phyloP scores from a whole-genome alignment of 2,113 vertebrate species.

The Sebastes schlegelii region DNA sequence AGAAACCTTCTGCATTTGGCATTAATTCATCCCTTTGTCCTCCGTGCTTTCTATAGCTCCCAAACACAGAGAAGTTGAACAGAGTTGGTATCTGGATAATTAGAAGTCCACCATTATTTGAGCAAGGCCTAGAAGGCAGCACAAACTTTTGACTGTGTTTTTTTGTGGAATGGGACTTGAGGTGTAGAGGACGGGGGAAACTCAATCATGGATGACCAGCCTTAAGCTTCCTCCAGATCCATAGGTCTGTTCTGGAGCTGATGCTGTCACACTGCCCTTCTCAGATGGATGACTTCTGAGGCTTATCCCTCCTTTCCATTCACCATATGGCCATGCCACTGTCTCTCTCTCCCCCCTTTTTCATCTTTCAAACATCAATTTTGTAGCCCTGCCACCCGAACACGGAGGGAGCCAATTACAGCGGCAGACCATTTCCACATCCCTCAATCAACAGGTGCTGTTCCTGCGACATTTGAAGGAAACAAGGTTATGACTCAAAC shows the following conservation, averaged over 20 bases:
- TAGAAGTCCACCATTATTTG: background rate
- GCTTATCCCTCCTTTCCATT: constrained; percentile 60
- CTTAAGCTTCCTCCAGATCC: constrained; percentile 43
- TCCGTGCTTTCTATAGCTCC: constrained; percentile 8
- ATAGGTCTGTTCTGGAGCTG: constrained; percentile 26
- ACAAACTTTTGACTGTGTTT: constrained; percentile 9
- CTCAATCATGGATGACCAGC: constrained; percentile 48
- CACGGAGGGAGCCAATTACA: constrained; percentile 68
- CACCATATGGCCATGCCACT: constrained; percentile 6
- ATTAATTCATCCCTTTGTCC: constrained; percentile 27
- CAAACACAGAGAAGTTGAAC: constrained; percentile 1
- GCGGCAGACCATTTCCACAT: constrained; percentile 10
- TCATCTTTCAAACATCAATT: constrained; percentile 27
- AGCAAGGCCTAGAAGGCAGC: background rate
- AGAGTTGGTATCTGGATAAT: constrained; percentile 28
- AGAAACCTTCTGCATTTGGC: constrained; percentile 11
- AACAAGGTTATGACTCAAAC: constrained; percentile 77
- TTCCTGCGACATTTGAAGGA: constrained; percentile 21
- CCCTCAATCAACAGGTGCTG: constrained; percentile 73
- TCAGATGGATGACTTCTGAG: constrained; percentile 62
- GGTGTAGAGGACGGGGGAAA: constrained; percentile 41
- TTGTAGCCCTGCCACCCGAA: constrained; percentile 16
- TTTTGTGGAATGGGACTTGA: constrained; percentile 28
- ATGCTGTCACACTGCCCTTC: constrained; percentile 71
- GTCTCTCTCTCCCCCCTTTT: constrained; percentile 11